Percentiles rank a stretch among this genome's conserved stretches.
Conservation (phyloP, 1,140 invertebrate genomes). For the Camponotus floridanus region DNA sequence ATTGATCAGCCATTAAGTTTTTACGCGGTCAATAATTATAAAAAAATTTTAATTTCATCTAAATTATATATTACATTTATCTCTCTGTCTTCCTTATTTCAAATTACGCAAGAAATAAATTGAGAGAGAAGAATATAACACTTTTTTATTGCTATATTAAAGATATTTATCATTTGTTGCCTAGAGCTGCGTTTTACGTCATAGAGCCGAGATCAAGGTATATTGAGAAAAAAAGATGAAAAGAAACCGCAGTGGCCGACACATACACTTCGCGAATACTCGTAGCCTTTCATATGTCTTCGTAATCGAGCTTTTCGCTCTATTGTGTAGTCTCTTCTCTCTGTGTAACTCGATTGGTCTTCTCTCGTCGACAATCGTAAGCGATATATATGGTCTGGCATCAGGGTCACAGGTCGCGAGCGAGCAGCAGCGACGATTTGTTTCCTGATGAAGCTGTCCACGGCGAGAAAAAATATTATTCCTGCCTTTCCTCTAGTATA, state of each 20-base stretch:
- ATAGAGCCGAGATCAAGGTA: not conserved
- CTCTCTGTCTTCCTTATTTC: not conserved
- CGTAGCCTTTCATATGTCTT: not conserved
- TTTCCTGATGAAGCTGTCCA: constrained; percentile 19
- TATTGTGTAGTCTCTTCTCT: not conserved
- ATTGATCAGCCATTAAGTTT: not conserved
- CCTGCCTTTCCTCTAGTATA: not conserved
- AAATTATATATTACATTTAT: not conserved
- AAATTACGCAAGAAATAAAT: not conserved
- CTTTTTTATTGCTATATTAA: not conserved
- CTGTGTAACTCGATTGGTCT: constrained; percentile 45
- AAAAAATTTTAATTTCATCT: not conserved
- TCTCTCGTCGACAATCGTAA: constrained; percentile 39
- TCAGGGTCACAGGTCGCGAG: not conserved
- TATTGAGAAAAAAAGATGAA: not conserved
- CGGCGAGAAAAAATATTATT: constrained; percentile 20
- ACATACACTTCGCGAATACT: too few relatives aligned
- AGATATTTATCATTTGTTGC: not conserved
- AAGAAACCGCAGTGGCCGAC: not conserved
- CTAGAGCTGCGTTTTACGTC: not conserved
- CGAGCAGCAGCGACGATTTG: not conserved
- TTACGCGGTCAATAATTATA: not conserved
- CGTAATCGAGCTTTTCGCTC: not conserved
- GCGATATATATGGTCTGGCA: not conserved
- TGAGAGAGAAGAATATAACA: not conserved